Evolutionary conservation across 2,113 vertebrate species (phyloP).

Genomic region (Sorex fumeus): DNA sequence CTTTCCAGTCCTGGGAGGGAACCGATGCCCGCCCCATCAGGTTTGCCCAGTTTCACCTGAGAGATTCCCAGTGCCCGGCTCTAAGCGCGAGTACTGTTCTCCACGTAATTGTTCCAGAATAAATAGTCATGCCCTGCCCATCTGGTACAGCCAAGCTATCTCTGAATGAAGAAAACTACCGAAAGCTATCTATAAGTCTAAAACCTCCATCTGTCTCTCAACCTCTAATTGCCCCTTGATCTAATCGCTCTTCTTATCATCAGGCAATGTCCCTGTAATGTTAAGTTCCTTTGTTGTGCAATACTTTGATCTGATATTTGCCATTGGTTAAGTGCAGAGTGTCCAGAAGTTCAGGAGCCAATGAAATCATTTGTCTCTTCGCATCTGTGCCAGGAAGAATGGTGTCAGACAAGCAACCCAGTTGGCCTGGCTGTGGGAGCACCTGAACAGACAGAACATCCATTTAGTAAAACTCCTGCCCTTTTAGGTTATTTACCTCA

Average conservation of each 20-base stretch:
- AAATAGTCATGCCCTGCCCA: constrained; percentile 42
- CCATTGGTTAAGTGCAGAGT: not conserved
- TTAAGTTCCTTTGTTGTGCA: constrained; percentile 51
- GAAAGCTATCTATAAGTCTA: not conserved
- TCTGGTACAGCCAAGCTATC: not conserved
- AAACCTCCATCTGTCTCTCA: constrained; percentile 1
- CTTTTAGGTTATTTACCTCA: not conserved
- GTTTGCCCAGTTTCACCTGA: not conserved
- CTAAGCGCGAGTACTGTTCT: not conserved
- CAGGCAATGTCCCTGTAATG: constrained; percentile 22
- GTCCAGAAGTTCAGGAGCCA: not conserved
- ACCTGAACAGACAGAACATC: not conserved
- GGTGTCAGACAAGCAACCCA: not conserved
- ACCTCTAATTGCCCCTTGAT: constrained; percentile 22
- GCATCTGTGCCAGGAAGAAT: not conserved
- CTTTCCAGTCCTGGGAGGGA: not conserved
- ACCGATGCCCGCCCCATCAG: not conserved
- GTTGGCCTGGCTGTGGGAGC: not conserved
- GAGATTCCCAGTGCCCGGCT: not conserved
- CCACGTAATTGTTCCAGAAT: not conserved
- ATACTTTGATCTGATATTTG: constrained; percentile 60
- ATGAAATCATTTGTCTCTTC: constrained; percentile 16
- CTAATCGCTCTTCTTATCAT: constrained; percentile 49
- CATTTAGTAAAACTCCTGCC: not conserved
- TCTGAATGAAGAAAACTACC: constrained; percentile 58